phyloP scores from a whole-genome alignment of 2,888 invertebrate genomes.

The Molanna angustata region DNA sequence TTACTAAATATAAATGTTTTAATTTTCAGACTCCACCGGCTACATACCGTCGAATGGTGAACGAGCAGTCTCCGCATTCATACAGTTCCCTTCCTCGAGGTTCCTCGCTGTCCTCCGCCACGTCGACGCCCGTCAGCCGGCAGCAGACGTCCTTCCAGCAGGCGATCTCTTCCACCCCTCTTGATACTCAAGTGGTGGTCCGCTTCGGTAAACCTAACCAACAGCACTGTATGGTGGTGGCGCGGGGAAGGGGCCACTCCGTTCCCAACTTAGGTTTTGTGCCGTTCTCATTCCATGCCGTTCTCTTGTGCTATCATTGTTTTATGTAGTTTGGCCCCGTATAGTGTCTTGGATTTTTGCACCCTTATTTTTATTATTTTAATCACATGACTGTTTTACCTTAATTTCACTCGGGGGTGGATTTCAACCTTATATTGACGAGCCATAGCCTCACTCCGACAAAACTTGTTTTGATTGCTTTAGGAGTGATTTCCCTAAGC shows the following conservation, averaged over 20 bases:
- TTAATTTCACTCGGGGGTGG: too few relatives aligned
- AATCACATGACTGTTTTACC: too few relatives aligned
- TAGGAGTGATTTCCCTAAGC: too few relatives aligned
- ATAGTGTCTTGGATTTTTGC: too few relatives aligned
- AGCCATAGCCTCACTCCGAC: too few relatives aligned
- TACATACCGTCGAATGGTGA: constrained; percentile 69
- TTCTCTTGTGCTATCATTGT: too few relatives aligned
- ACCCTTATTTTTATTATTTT: too few relatives aligned
- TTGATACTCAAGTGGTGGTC: constrained; percentile 35
- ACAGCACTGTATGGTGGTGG: constrained; percentile 60
- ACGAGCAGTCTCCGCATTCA: constrained; percentile 62
- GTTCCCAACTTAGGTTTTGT: constrained; percentile 87
- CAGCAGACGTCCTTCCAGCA: constrained; percentile 33
- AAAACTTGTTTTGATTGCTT: too few relatives aligned
- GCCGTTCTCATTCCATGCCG: too few relatives aligned
- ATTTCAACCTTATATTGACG: too few relatives aligned
- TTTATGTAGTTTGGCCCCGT: constrained; percentile 19
- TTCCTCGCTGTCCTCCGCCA: constrained; percentile 52
- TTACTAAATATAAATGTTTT: too few relatives aligned
- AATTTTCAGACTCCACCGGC: constrained; percentile 70
- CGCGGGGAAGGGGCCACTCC: constrained; percentile 70
- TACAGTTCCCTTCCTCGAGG: constrained; percentile 80
- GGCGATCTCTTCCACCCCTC: constrained; percentile 37
- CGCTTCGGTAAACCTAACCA: constrained; percentile 58
- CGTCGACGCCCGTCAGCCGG: constrained; percentile 34